phyloP scores from a whole-genome alignment of 2,888 invertebrate species.

The Perithous albicinctus region DNA sequence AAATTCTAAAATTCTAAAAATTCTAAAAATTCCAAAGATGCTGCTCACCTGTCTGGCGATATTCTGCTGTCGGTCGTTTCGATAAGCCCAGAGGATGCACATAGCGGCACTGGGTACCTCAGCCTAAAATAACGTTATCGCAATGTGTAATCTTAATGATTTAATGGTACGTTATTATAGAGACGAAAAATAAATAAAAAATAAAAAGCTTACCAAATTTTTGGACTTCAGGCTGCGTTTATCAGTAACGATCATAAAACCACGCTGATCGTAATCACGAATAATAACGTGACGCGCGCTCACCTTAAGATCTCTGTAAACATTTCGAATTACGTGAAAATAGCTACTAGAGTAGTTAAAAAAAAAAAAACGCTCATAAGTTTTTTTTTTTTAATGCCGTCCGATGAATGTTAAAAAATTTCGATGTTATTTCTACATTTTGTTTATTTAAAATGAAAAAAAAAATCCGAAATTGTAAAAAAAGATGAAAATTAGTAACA shows the following conservation, averaged over 20 bases:
- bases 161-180: neutral
- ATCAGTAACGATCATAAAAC: slow-evolving; percentile 85
- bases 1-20: too few relatives aligned
- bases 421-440: too few relatives aligned
- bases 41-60: slow-evolving; percentile 78
- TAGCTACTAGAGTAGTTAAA: neutral
- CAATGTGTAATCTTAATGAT: neutral
- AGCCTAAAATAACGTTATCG: slow-evolving; percentile 74
- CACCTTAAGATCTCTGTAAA: slow-evolving; percentile 82
- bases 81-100: slow-evolving; percentile 84
- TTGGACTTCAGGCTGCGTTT: slow-evolving; percentile 83
- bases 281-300: slow-evolving; percentile 83
- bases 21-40: too few relatives aligned
- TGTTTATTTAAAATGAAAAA: too few relatives aligned
- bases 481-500: too few relatives aligned
- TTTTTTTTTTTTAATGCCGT: neutral
- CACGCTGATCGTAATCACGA: slow-evolving; percentile 84
- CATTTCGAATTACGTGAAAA: neutral
- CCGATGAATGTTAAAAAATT: too few relatives aligned
- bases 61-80: slow-evolving; percentile 74
- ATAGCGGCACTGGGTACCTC: slow-evolving; percentile 84
- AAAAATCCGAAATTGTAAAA: too few relatives aligned
- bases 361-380: neutral
- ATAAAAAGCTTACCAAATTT: slow-evolving; percentile 83
- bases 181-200: neutral